phyloP scores from a whole-genome alignment of 2,888 invertebrate genomes.

The Stenotaenia linearis region DNA sequence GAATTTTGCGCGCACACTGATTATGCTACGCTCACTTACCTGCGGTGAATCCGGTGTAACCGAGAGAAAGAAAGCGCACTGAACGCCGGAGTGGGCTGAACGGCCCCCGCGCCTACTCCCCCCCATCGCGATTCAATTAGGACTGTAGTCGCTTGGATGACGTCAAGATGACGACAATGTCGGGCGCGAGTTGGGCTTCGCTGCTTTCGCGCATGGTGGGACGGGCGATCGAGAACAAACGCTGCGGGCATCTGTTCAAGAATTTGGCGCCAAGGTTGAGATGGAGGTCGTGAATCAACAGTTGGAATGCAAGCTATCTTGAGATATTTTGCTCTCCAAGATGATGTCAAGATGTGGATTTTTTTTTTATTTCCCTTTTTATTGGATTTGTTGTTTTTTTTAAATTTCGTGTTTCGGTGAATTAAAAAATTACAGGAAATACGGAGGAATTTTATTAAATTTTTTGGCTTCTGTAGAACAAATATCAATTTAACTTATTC shows the following conservation, averaged over 20 bases:
- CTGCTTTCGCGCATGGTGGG: background rate
- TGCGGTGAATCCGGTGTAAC: background rate
- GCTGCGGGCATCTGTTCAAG: constrained; percentile 1
- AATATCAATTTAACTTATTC: background rate
- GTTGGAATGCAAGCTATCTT: constrained; percentile 21
- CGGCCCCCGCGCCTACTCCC: constrained; percentile 24
- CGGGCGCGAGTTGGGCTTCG: background rate
- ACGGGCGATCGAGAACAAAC: constrained; percentile 2
- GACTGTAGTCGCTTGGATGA: constrained; percentile 7
- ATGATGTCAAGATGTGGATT: background rate
- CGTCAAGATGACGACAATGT: constrained; percentile 17
- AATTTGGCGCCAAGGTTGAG: constrained; percentile 26
- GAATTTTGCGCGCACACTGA: background rate
- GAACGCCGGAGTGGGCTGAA: constrained; percentile 19
- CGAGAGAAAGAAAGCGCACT: constrained; percentile 5
- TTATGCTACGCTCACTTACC: background rate
- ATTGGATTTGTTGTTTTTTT: background rate
- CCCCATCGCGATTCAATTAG: constrained; percentile 26
- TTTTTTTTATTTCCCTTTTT: background rate
- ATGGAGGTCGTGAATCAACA: constrained; percentile 24
- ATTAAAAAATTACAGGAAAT: too few relatives aligned
- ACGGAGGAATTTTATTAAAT: too few relatives aligned
- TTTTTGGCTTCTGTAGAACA: background rate
- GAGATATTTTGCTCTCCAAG: background rate
- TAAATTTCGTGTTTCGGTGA: background rate